Conservation (phyloP, 2,113 vertebrate species). For the Guaruba guarouba region DNA sequence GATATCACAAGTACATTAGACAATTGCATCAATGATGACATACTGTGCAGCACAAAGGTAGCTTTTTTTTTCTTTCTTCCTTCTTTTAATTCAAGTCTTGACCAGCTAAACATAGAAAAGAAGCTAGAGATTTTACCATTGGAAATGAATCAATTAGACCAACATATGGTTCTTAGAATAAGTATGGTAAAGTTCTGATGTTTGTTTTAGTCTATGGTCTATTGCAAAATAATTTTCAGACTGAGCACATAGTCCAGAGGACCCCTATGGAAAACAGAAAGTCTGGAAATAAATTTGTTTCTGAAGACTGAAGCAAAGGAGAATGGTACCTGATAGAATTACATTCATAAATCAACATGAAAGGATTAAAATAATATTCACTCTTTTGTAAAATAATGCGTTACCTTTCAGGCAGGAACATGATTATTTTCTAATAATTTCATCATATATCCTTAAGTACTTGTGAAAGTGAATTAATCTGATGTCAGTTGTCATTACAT, state of each 20-base stretch:
- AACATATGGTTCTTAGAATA: neutral
- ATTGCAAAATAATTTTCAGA: neutral
- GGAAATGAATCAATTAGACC: neutral
- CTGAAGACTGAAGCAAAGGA: neutral
- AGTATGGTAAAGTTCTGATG: neutral
- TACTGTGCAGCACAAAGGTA: neutral
- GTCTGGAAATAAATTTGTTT: neutral
- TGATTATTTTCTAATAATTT: constrained; percentile 10
- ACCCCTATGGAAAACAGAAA: neutral
- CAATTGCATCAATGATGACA: neutral
- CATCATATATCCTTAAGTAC: neutral
- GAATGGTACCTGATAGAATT: neutral
- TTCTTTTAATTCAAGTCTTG: neutral
- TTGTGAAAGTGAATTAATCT: neutral
- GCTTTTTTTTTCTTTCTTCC: neutral
- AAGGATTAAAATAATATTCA: neutral
- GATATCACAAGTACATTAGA: neutral
- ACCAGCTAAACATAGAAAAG: neutral
- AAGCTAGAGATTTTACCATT: neutral
- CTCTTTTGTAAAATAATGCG: neutral
- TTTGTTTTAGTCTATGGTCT: neutral
- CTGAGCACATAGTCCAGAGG: neutral
- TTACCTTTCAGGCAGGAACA: neutral
- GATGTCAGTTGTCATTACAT: neutral
- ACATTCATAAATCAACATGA: neutral